Evolutionary conservation across 2,888 invertebrate species (phyloP).

Genomic region (Lobophora halterata): DNA sequence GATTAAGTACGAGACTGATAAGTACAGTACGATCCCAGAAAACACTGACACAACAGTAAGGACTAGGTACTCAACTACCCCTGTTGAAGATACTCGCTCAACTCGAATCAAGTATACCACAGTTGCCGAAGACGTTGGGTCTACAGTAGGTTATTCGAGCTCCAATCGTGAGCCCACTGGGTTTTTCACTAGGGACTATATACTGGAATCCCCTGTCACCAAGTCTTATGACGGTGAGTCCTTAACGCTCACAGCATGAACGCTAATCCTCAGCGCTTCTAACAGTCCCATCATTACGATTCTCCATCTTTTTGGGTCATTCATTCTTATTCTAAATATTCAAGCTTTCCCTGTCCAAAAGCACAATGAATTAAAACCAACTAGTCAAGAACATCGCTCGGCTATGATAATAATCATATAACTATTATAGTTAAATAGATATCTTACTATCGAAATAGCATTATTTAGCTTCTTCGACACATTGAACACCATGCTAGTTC

Average conservation of each 20-base stretch:
- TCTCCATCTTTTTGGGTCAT: no score
- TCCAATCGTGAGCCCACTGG: conserved; percentile 55
- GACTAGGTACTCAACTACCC: conserved; percentile 18
- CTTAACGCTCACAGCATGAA: conserved; percentile 10
- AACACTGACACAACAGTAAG: conserved; percentile 16
- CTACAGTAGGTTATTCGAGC: conserved; percentile 53
- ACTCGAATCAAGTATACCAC: conserved; percentile 43
- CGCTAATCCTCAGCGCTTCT: conserved; percentile 8
- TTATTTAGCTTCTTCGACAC: no score
- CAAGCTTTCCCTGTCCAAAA: conserved; percentile 2
- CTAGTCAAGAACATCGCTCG: no score
- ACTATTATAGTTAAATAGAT: no score
- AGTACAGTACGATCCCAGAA: conserved; percentile 16
- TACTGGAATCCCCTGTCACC: conserved; percentile 70
- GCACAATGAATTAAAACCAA: neutral
- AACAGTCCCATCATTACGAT: no score
- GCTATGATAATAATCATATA: no score
- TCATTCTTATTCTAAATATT: neutral
- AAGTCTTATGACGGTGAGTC: conserved; percentile 70
- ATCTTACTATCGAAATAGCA: no score
- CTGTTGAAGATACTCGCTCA: conserved; percentile 28
- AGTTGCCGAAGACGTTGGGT: conserved; percentile 53
- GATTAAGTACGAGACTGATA: conserved; percentile 23
- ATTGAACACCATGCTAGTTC: no score
- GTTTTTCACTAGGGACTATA: conserved; percentile 70